Percentiles rank a stretch among this genome's conserved stretches.
phyloP scores from a whole-genome alignment of 1,140 invertebrate species.

The Bombus haemorrhoidalis region DNA sequence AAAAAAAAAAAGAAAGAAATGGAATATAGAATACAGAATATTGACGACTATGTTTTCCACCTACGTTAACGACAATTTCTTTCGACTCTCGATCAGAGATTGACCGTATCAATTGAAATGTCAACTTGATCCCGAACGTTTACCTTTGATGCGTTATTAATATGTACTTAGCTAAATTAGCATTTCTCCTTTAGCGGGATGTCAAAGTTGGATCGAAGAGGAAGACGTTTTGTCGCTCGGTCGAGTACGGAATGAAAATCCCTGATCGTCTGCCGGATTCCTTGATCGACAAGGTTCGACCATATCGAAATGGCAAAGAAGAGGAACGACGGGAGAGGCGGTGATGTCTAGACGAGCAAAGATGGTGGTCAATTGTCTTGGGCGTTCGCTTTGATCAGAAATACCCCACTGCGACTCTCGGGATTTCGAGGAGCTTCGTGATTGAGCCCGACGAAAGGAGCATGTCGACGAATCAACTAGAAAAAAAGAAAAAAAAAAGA shows the following conservation, averaged over 20 bases:
- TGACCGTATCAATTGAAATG: background rate
- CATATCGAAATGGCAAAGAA: constrained; percentile 8
- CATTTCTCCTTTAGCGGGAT: background rate
- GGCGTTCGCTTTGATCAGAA: constrained; percentile 34
- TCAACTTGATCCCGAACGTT: background rate
- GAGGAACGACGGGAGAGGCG: background rate
- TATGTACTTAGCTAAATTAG: background rate
- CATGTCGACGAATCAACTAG: no score
- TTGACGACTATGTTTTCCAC: no score
- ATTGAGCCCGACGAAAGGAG: constrained; percentile 2
- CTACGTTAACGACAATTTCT: background rate
- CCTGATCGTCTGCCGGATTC: background rate
- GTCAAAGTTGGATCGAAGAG: background rate
- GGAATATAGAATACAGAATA: no score
- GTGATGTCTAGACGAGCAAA: constrained; percentile 32
- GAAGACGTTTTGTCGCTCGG: background rate
- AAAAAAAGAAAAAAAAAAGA: background rate
- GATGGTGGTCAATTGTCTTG: constrained; percentile 48
- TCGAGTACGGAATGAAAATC: background rate
- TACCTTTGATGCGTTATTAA: background rate
- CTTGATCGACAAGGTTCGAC: background rate
- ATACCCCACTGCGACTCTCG: constrained; percentile 9
- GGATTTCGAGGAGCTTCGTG: constrained; percentile 31
- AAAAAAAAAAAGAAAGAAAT: no score
- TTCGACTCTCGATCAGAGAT: background rate